phyloP scores from a whole-genome alignment of 2,797 vertebrate genomes.

The Sebastes diaconus region DNA sequence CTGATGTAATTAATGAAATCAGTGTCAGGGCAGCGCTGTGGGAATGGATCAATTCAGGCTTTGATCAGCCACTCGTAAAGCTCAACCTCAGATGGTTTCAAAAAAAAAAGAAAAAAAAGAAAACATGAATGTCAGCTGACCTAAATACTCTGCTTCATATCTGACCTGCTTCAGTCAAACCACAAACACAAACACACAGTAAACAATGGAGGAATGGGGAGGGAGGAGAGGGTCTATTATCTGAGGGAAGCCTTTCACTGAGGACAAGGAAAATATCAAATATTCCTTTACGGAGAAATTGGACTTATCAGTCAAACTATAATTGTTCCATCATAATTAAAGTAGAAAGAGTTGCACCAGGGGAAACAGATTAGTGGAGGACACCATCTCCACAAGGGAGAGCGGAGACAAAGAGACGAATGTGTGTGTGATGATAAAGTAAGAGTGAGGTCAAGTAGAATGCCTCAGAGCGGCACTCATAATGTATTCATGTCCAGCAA shows the following conservation, averaged over 20 bases:
- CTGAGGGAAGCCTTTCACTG: not conserved
- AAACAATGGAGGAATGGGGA: not conserved
- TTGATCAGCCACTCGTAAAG: slow-evolving; percentile 6
- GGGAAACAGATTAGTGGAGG: not conserved
- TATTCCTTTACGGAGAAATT: not conserved
- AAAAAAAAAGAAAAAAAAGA: not conserved
- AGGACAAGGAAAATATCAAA: not conserved
- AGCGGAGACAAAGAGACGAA: slow-evolving; percentile 14
- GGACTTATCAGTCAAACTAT: not conserved
- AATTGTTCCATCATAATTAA: not conserved
- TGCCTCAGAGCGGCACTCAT: not conserved
- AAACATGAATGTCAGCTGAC: slow-evolving; percentile 8
- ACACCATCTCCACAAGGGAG: not conserved
- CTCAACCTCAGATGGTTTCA: not conserved
- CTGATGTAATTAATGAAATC: slow-evolving; percentile 53
- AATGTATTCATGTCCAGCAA: slow-evolving; percentile 16
- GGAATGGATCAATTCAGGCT: slow-evolving; percentile 34
- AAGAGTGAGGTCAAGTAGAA: slow-evolving; percentile 40
- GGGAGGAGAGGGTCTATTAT: not conserved
- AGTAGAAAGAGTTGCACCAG: not conserved
- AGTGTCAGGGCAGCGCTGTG: slow-evolving; percentile 7
- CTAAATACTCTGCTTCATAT: slow-evolving; percentile 19
- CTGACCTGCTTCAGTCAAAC: not conserved
- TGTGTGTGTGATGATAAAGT: slow-evolving; percentile 38
- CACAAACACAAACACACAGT: not conserved